phyloP scores from a whole-genome alignment of 2,113 vertebrate genomes.

The Pelecanus crispus region DNA sequence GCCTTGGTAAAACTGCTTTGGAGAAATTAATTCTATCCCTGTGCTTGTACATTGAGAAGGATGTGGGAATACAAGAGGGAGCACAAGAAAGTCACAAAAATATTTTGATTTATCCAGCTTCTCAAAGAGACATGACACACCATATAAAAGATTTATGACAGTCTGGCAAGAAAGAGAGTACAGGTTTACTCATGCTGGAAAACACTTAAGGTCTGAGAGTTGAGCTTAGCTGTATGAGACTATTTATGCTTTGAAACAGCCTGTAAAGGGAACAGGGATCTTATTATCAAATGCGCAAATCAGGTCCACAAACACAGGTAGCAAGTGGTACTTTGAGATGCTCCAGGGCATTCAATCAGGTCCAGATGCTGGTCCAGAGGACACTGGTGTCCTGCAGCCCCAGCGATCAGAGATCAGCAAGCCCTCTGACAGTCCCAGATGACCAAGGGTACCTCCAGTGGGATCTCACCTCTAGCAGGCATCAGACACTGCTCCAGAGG shows the following conservation, averaged over 20 bases:
- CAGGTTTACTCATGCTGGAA: background rate
- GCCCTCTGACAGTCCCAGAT: background rate
- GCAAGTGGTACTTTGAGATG: background rate
- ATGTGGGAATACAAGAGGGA: background rate
- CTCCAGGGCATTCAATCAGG: background rate
- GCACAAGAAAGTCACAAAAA: background rate
- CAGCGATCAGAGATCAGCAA: background rate
- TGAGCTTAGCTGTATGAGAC: background rate
- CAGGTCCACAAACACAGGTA: background rate
- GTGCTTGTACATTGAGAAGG: background rate
- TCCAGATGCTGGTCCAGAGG: background rate
- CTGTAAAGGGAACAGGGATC: background rate
- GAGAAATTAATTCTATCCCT: background rate
- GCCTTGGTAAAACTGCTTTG: background rate
- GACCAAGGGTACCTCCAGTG: background rate
- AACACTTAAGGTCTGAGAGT: background rate
- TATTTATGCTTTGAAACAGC: background rate
- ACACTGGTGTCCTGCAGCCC: background rate
- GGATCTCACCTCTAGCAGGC: background rate
- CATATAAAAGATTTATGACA: background rate
- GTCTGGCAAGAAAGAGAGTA: background rate
- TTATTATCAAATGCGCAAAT: background rate
- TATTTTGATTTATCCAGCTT: background rate
- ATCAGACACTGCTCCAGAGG: background rate
- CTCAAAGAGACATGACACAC: background rate